These are phyloP conservation scores for Chaenocephalus aceratus DNA, from an alignment of 2,113 vertebrate genomes.

Conservation along the genomic window DNA sequence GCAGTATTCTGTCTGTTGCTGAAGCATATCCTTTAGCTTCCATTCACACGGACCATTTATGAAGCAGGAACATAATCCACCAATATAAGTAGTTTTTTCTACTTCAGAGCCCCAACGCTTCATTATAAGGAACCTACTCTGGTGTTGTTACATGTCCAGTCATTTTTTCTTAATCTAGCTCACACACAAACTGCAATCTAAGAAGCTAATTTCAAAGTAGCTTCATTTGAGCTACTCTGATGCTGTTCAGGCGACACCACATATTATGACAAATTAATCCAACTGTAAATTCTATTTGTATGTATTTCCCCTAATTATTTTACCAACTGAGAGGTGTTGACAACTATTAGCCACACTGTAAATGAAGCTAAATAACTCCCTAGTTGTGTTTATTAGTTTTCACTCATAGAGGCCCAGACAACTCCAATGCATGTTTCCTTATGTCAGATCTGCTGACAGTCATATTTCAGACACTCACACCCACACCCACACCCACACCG, in stretches of 20 bases:
- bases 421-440: conserved; percentile 48
- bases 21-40: conserved; percentile 6
- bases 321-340: conserved; percentile 50
- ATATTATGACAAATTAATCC: conserved; percentile 37
- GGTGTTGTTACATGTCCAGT: not conserved
- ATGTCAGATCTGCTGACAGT: conserved; percentile 53
- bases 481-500: conserved; percentile 9
- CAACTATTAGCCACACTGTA: conserved; percentile 53
- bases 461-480: conserved; percentile 44
- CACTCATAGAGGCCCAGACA: conserved; percentile 35
- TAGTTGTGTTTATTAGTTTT: conserved; percentile 62
- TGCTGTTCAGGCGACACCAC: not conserved
- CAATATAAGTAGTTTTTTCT: conserved; percentile 11
- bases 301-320: conserved; percentile 45
- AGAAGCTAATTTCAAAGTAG: conserved; percentile 20
- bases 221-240: conserved; percentile 34
- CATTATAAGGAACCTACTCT: conserved; percentile 12
- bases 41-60: conserved; percentile 25
- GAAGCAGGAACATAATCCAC: conserved; percentile 9
- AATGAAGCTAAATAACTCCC: conserved; percentile 42
- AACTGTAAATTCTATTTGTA: conserved; percentile 38
- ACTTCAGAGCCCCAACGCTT: not conserved
- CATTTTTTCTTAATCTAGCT: conserved; percentile 4
- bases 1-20: conserved; percentile 2
- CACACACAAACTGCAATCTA: conserved; percentile 16